phyloP scores from a whole-genome alignment of 2,888 invertebrate genomes.

The Brenthis hecate region DNA sequence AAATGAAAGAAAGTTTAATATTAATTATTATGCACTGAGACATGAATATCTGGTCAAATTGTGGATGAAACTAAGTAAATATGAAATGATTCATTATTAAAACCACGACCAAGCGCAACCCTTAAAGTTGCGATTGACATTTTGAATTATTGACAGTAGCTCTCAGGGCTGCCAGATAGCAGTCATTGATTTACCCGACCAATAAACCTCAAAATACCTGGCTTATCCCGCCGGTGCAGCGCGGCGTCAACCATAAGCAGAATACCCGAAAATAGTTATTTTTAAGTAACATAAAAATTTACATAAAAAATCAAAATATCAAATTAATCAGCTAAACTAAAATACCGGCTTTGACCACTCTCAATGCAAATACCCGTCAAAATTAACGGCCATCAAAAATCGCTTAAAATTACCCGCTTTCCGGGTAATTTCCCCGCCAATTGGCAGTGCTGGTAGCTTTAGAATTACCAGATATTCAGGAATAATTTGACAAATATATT shows the following conservation, averaged over 20 bases:
- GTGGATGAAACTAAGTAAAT: slow-evolving; percentile 21
- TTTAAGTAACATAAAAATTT: no score
- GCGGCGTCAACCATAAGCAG: no score
- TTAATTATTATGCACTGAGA: slow-evolving; percentile 19
- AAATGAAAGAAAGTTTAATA: slow-evolving; percentile 2
- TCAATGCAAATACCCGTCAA: no score
- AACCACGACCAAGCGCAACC: slow-evolving; percentile 9
- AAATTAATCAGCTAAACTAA: no score
- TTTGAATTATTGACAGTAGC: slow-evolving; percentile 6
- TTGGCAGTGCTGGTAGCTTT: neutral
- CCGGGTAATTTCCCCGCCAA: no score
- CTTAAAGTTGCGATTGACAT: slow-evolving; percentile 18
- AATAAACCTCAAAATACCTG: no score
- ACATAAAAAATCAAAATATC: no score
- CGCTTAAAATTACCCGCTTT: no score
- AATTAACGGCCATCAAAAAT: no score
- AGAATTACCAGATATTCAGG: neutral
- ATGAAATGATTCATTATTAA: slow-evolving; percentile 21
- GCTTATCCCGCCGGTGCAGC: no score
- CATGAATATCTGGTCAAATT: slow-evolving; percentile 17
- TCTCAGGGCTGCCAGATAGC: neutral
- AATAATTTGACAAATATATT: neutral
- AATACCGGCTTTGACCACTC: no score
- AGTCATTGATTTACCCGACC: neutral
- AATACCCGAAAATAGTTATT: no score